Evolutionary conservation across 2,888 invertebrate genomes (phyloP), one percentile per base, ranked within the genome.

Genomic region (Chironomus tentans): DNA sequence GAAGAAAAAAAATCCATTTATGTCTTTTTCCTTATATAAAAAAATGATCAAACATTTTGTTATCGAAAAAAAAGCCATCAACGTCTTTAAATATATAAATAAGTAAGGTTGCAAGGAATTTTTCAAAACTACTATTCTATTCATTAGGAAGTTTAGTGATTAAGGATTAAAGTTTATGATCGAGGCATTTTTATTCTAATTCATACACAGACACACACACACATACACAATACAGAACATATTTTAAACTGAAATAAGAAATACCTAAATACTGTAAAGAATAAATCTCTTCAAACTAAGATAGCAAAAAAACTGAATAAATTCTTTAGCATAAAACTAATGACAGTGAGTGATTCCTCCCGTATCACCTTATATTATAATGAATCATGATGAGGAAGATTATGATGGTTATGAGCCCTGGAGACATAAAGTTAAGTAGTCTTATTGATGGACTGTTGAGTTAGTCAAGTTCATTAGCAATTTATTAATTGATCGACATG

Each of bases 41-140:
- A 22, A 21, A 62, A 12, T 62, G 13, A 65, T 13, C 21, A 22
- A 65, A 15, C 15, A 65, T 65, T 65, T 65, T 65, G 65, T 65
- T 65, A 65, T 24, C 21, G 13, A 24, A 38, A 38, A 38, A 21
- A 21, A 18, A 24, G n/a, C 65, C 65, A 62, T 62, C 62, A 62
- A 22, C 21, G 65, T 65, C 65, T 65, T 65, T 56, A 15, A 15
- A 56, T 18, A 50, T n/a, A 56, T 18, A 65, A 73, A 73, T 73
- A 62, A 56, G 24, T 73, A 61, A 73, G 62, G 46, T 73, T 73
- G 61, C 72, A 73, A 73, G 72, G 72, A 73, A 61, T 73, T 73
- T 38, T 73, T 73, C 72, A 73, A 56, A 70, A 68, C 65, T 56
- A 56, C 56, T 65, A 65, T 65, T 65, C 65, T 65, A 65, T 65